These are phyloP conservation scores for Patella ulyssiponensis DNA, from an alignment of 2,888 invertebrate species.

Conservation along the genomic window DNA sequence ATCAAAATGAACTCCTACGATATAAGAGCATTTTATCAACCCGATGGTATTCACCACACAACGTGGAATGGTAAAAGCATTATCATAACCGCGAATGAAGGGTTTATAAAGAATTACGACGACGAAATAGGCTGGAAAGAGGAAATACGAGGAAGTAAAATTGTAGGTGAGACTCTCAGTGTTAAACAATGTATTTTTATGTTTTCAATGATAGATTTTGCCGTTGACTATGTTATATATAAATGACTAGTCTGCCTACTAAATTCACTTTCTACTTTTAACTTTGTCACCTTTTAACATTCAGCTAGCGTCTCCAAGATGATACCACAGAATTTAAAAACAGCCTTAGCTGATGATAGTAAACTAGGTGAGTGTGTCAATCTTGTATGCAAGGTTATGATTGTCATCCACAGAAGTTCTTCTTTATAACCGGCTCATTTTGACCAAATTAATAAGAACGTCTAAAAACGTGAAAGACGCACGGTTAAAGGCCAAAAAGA, in stretches of 20 bases:
- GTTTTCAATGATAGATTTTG: background rate
- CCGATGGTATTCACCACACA: conserved; percentile 49
- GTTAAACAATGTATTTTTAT: background rate
- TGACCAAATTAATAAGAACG: too few species aligned
- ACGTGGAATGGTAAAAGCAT: conserved; percentile 40
- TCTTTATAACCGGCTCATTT: too few species aligned
- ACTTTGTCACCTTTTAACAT: background rate
- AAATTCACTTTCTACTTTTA: background rate
- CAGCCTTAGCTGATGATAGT: conserved; percentile 24
- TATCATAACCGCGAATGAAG: conserved; percentile 59
- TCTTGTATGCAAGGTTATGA: background rate
- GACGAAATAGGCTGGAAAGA: conserved; percentile 28
- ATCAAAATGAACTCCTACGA: background rate
- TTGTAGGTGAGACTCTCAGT: conserved; percentile 5
- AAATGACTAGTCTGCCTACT: too few species aligned
- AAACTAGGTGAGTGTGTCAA: conserved; percentile 26
- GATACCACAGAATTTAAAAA: background rate
- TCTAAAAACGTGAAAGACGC: too few species aligned
- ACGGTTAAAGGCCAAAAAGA: too few species aligned
- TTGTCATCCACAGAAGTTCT: too few species aligned
- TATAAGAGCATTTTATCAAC: conserved; percentile 42
- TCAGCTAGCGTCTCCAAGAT: background rate
- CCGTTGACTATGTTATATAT: too few species aligned
- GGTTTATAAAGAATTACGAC: conserved; percentile 51
- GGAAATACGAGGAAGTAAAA: conserved; percentile 33